Evolutionary conservation across 2,797 vertebrate species (phyloP).

Genomic region (Xerus rutilus): DNA sequence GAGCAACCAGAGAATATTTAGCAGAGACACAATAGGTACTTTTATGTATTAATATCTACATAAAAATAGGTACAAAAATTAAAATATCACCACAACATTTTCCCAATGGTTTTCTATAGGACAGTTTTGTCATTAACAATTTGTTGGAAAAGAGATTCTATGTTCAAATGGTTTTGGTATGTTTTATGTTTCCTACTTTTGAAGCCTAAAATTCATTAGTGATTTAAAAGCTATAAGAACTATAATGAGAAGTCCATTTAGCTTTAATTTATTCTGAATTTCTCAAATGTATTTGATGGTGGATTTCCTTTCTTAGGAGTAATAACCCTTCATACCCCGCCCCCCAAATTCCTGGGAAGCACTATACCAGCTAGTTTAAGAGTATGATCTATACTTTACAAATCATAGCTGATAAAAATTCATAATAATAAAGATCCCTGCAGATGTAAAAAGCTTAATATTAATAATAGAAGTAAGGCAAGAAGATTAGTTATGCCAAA

Average conservation of each 20-base stretch:
- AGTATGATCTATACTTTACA: not conserved
- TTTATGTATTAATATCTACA: not conserved
- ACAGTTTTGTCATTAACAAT: not conserved
- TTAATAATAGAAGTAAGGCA: not conserved
- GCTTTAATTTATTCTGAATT: constrained; percentile 21
- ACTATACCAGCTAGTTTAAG: not conserved
- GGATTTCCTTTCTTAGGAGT: not conserved
- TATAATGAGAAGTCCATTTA: not conserved
- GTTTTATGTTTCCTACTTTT: not conserved
- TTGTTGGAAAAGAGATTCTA: not conserved
- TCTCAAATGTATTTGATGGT: constrained; percentile 21
- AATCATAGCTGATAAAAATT: constrained; percentile 37
- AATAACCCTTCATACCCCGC: not conserved
- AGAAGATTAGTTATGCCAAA: not conserved
- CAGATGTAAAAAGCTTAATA: not conserved
- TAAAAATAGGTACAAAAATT: not conserved
- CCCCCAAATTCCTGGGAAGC: not conserved
- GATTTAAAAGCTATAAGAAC: not conserved
- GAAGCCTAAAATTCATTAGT: not conserved
- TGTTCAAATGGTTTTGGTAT: not conserved
- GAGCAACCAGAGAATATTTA: not conserved
- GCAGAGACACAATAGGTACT: not conserved
- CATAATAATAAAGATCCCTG: not conserved
- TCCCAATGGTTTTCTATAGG: not conserved
- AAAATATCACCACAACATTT: not conserved